A percentile compares a stretch with the other conserved stretches of the same genome.
Conservation (phyloP, 2,888 invertebrate genomes). For the Eupithecia subfuscata region DNA sequence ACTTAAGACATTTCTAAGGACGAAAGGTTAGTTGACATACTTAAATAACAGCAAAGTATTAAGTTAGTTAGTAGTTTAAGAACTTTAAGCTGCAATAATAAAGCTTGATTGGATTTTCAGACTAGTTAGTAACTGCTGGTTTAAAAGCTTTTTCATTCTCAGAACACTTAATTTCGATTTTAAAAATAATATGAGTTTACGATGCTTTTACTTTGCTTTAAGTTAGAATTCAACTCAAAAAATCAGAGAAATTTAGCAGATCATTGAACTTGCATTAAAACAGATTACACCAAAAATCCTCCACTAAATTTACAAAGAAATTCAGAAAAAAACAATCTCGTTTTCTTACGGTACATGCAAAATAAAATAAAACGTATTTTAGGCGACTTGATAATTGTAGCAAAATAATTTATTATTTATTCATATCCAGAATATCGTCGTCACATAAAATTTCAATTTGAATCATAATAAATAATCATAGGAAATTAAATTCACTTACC, state of each 20-base stretch:
- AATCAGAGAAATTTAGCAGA: not conserved
- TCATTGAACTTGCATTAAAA: not conserved
- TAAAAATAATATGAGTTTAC: not conserved
- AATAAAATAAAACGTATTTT: not conserved
- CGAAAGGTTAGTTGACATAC: conserved; percentile 2
- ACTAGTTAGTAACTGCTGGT: not conserved
- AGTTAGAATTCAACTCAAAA: not conserved
- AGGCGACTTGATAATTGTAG: not conserved
- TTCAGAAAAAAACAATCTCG: not conserved
- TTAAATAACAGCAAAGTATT: conserved; percentile 1
- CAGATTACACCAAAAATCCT: not conserved
- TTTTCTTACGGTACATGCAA: not conserved
- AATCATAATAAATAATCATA: not conserved
- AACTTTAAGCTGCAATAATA: conserved; percentile 7
- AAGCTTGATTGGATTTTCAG: not conserved
- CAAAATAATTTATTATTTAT: too few species aligned
- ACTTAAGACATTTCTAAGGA: not conserved
- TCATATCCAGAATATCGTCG: too few species aligned
- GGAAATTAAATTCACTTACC: conserved; percentile 73
- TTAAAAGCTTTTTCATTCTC: not conserved
- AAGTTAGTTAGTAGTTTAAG: not conserved
- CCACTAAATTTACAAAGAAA: not conserved
- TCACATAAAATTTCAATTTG: not conserved
- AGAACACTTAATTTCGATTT: not conserved
- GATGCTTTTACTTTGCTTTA: not conserved